phyloP scores from a whole-genome alignment of 1,140 invertebrate genomes.

The Palaemon carinicauda region DNA sequence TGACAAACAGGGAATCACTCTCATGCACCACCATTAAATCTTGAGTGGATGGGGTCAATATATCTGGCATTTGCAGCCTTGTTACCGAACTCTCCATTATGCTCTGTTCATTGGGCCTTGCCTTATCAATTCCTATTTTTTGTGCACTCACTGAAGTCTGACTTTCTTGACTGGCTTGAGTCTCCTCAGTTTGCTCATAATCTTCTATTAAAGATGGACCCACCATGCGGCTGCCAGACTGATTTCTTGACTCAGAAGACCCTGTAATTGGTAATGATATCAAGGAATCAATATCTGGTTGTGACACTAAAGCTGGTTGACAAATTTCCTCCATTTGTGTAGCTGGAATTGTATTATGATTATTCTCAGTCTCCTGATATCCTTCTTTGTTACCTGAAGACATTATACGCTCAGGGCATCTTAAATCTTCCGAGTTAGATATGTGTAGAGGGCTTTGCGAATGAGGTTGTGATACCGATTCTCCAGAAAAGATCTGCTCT shows the following conservation, averaged over 20 bases:
- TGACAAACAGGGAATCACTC: constrained; percentile 38
- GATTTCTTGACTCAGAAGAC: not conserved
- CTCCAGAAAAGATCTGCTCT: constrained; percentile 11
- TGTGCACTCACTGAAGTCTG: not conserved
- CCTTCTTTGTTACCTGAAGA: not conserved
- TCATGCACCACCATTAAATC: constrained; percentile 16
- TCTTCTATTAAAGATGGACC: not conserved
- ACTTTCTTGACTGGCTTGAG: not conserved
- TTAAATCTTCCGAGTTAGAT: constrained; percentile 2
- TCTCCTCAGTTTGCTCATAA: not conserved
- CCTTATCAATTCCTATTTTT: not conserved
- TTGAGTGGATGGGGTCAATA: constrained; percentile 28
- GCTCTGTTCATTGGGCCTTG: not conserved
- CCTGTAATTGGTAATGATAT: constrained; percentile 21
- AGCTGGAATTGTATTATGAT: constrained; percentile 19
- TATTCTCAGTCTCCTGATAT: not conserved
- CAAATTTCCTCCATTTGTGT: constrained; percentile 43
- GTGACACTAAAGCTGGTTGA: constrained; percentile 18
- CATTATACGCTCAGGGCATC: not conserved
- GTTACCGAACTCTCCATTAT: not conserved
- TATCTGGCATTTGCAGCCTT: constrained; percentile 34
- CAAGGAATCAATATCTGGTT: constrained; percentile 41
- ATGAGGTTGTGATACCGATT: not conserved
- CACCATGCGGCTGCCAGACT: no score
- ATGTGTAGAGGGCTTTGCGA: constrained; percentile 12